phyloP scores from a whole-genome alignment of 2,888 invertebrate genomes.

The Acanthosepion pharaonis region DNA sequence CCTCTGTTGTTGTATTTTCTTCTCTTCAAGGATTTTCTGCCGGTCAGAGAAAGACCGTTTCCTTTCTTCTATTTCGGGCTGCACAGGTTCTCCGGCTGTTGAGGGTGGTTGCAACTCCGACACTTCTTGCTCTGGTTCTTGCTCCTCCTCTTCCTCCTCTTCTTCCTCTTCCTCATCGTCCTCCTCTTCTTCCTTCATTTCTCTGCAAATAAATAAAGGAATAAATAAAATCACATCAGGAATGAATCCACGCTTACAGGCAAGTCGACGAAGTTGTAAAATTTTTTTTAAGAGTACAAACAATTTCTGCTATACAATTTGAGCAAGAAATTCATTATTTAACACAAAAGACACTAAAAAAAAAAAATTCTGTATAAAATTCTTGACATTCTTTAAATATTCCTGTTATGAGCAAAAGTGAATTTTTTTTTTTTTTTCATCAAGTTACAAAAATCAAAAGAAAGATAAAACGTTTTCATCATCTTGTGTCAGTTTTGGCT shows the following conservation, averaged over 20 bases:
- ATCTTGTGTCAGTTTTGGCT: too few species aligned
- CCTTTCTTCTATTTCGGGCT: neutral
- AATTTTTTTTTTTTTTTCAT: too few species aligned
- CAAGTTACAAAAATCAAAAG: too few species aligned
- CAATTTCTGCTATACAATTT: too few species aligned
- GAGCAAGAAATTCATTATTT: too few species aligned
- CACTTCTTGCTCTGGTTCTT: neutral
- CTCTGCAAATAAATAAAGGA: neutral
- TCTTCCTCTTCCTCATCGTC: neutral
- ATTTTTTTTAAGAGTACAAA: too few species aligned
- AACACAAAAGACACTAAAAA: too few species aligned
- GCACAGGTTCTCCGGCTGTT: neutral
- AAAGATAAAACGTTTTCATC: too few species aligned
- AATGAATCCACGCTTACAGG: neutral
- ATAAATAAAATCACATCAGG: neutral
- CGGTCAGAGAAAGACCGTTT: slow-evolving; percentile 41
- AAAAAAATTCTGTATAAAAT: too few species aligned
- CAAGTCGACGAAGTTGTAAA: neutral
- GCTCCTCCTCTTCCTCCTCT: too few species aligned
- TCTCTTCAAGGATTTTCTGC: slow-evolving; percentile 35
- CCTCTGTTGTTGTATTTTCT: slow-evolving; percentile 24
- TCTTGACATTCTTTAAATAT: too few species aligned
- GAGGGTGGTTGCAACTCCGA: neutral
- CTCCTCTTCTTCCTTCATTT: neutral
- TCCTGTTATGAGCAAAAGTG: too few species aligned